Evolutionary conservation across 2,797 vertebrate genomes (phyloP), one percentile per base, ranked within the genome.

Genomic region (Hydrocynus forskahlii): DNA sequence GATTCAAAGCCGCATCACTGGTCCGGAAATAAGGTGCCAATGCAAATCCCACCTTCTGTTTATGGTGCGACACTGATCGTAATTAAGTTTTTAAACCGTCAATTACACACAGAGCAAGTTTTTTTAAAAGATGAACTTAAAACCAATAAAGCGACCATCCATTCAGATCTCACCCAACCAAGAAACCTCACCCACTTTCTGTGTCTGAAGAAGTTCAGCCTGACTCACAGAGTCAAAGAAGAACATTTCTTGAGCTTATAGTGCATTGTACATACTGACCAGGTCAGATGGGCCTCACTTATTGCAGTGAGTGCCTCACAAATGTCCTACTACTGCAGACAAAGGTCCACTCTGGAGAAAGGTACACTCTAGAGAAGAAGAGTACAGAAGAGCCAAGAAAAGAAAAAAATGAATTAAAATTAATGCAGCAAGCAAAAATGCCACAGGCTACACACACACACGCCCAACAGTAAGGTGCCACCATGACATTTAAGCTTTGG

Each of bases 401-500:
- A 45, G n/a, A 45, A 45, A 45, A 7, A 45, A 45, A 7, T 4
- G 5, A 38, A 67, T 7, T 21, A 14, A 43, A 35, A 55, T n/a
- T 16, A 70, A 50, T 17, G 45, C 40, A 67, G 57, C 38, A 50
- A 80, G 54, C 40, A 12, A 59, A 64, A 83, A 79, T 25, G 45
- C 25, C 76, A 74, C 5, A 38, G 76, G 72, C 60, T 67, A 62
- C 62, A 38, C 62, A 35, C 25, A 59, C 29, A 67, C 64, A 60
- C 23, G 21, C 57, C 21, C 57, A 63, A 57, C 70, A n/a, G 50
- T 35, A 72, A 29, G 9, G 71, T 54, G 73, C 45, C 52, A 50
- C 57, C 54, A 71, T 82, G 78, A 76, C 81, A 86, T 78, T 81
- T 75, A 76, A 45, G 68, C 25, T 23, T 38, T 78, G 66, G 40